Evolutionary conservation across 2,113 vertebrate genomes (phyloP).

Genomic region (Ailuropoda melanoleuca): DNA sequence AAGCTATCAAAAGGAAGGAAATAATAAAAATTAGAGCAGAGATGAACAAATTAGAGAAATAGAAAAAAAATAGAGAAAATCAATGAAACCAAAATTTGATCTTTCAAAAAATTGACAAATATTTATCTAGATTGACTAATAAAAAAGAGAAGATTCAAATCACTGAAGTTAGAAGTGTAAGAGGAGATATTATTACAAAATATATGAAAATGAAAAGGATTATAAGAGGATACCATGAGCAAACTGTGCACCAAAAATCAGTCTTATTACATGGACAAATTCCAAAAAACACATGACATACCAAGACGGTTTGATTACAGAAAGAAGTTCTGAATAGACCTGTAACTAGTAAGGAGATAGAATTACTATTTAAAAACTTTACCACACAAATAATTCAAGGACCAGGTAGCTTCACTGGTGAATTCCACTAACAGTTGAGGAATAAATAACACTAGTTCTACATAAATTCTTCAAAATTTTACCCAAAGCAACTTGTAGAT

Average conservation of each 20-base stretch:
- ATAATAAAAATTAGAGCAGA: not conserved
- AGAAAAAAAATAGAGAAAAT: not conserved
- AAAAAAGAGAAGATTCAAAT: not conserved
- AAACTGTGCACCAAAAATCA: not conserved
- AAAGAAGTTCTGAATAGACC: not conserved
- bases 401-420: not conserved
- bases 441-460: not conserved
- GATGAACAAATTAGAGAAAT: not conserved
- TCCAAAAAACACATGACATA: not conserved
- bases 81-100: not conserved
- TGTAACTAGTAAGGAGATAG: not conserved
- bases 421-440: not conserved
- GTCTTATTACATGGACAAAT: not conserved
- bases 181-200: not conserved
- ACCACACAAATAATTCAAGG: not conserved
- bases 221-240: not conserved
- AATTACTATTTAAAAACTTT: not conserved
- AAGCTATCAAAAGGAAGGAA: not conserved
- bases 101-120: not conserved
- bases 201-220: not conserved
- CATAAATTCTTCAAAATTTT: not conserved
- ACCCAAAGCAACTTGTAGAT: not conserved
- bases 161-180: not conserved
- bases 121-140: not conserved
- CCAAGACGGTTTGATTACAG: not conserved